These are phyloP conservation scores for Cuculus canorus DNA, from an alignment of 2,797 vertebrate species.

Conservation along the genomic window DNA sequence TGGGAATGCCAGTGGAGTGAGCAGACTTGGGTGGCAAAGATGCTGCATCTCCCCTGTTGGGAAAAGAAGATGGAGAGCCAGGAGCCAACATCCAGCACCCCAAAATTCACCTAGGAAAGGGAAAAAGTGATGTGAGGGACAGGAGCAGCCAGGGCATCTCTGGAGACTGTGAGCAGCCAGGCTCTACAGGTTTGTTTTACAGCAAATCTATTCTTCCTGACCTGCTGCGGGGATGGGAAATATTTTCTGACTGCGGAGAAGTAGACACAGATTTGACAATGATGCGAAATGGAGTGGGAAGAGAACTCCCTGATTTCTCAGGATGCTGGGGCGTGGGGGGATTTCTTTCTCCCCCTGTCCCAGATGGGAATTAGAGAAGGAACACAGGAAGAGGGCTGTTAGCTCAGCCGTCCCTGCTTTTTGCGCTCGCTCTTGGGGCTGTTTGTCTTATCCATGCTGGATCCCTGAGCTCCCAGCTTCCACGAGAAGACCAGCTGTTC, in stretches of 20 bases:
- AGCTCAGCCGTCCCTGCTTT: not conserved
- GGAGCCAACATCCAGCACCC: not conserved
- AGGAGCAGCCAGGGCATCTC: not conserved
- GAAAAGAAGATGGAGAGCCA: not conserved
- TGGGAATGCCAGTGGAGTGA: accelerated
- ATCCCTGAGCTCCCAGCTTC: not conserved
- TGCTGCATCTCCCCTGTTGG: not conserved
- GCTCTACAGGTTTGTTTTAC: not conserved
- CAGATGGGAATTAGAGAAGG: not conserved
- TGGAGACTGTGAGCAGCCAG: not conserved
- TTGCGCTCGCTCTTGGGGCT: accelerated
- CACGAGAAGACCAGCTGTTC: not conserved
- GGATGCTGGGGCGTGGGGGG: accelerated
- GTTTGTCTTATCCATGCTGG: not conserved
- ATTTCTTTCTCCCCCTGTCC: not conserved
- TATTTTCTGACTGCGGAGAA: accelerated
- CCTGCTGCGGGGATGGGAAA: accelerated
- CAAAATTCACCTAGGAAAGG: not conserved
- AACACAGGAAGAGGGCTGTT: not conserved
- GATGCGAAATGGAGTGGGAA: accelerated
- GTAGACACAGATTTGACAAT: accelerated
- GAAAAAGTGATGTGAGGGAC: not conserved
- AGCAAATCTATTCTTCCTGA: not conserved
- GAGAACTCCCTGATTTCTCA: accelerated
- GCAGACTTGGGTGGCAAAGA: not conserved